Evolutionary conservation across 2,113 vertebrate genomes (phyloP).

Genomic region (Hemiscyllium ocellatum): DNA sequence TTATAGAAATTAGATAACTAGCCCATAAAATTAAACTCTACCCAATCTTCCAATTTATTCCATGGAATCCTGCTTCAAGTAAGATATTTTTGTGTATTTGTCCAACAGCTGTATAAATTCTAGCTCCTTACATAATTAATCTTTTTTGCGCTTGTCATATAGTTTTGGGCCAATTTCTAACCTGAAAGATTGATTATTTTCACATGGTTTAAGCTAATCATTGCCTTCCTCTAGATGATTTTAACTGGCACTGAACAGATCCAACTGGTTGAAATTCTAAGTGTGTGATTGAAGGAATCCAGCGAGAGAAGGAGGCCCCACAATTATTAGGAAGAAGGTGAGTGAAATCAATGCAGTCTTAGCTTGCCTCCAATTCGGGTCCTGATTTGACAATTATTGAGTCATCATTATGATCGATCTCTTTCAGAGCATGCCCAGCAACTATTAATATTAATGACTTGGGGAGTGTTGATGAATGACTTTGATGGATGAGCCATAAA

Average conservation of each 20-base stretch:
- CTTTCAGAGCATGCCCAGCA: not conserved
- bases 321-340: not conserved
- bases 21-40: not conserved
- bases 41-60: not conserved
- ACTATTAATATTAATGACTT: not conserved
- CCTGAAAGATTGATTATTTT: conserved; percentile 12
- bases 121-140: not conserved
- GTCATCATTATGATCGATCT: not conserved
- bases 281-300: not conserved
- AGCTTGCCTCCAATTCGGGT: not conserved
- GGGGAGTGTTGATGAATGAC: not conserved
- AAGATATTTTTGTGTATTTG: not conserved
- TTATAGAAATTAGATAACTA: not conserved
- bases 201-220: conserved; percentile 24
- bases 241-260: not conserved
- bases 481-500: conserved; percentile 15
- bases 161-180: not conserved
- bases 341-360: not conserved
- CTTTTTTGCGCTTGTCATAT: not conserved
- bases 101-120: conserved; percentile 1
- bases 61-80: not conserved
- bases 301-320: not conserved
- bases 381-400: not conserved
- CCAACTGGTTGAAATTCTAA: conserved; percentile 27
- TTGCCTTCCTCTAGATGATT: not conserved